Evolutionary conservation across 2,797 vertebrate genomes (phyloP).

Genomic region (Eulemur albifrons): DNA sequence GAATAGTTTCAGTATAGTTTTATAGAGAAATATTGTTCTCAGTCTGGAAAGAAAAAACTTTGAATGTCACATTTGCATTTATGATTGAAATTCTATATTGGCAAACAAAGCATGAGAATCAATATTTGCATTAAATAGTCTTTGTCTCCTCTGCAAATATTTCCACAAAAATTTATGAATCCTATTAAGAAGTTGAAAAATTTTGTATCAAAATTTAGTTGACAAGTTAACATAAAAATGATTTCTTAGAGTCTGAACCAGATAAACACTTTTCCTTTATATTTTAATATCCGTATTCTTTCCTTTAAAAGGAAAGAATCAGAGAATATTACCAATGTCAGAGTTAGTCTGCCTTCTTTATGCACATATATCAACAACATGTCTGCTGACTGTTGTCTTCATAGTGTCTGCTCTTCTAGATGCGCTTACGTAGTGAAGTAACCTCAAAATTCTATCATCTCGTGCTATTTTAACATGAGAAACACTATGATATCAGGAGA

Average conservation of each 20-base stretch:
- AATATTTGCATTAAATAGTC: conserved; percentile 17
- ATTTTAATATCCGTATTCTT: background rate
- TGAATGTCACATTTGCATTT: conserved; percentile 62
- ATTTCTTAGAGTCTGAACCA: background rate
- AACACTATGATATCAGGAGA: background rate
- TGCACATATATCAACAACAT: background rate
- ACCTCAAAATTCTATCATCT: background rate
- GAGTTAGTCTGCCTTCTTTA: background rate
- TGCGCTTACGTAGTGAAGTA: background rate
- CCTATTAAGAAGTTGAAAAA: conserved; percentile 20
- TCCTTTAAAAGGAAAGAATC: background rate
- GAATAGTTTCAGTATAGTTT: background rate
- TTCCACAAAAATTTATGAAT: conserved; percentile 12
- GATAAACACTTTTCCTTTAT: background rate
- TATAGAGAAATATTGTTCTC: background rate
- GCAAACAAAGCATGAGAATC: background rate
- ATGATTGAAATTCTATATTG: conserved; percentile 32
- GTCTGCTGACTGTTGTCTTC: background rate
- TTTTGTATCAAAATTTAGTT: background rate
- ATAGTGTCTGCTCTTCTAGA: background rate
- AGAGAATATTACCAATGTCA: background rate
- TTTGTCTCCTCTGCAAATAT: conserved; percentile 6
- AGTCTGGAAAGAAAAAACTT: background rate
- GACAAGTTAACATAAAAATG: conserved; percentile 25
- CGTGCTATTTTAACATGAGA: background rate